Percentiles rank a stretch among this genome's conserved stretches.
Conservation (phyloP, 2,797 vertebrate species). For the Melanotaenia nigrans region DNA sequence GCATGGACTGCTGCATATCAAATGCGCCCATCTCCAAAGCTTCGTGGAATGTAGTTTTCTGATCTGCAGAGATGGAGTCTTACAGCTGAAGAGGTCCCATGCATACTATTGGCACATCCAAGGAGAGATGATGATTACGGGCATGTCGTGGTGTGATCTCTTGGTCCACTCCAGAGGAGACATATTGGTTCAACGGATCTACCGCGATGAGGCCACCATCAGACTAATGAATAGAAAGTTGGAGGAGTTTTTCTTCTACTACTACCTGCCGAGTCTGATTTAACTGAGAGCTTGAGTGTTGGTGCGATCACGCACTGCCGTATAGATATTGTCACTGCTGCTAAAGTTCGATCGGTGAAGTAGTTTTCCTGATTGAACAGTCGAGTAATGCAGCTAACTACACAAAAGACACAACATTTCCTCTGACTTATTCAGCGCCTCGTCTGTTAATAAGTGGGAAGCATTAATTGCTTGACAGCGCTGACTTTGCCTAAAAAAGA, state of each 20-base stretch:
- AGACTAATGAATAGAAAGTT: slow-evolving; percentile 45
- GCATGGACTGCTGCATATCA: slow-evolving; percentile 59
- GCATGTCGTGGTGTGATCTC: slow-evolving; percentile 63
- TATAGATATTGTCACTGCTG: background rate
- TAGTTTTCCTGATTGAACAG: background rate
- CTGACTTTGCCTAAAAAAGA: background rate
- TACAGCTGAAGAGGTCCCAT: slow-evolving; percentile 40
- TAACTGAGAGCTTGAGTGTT: background rate
- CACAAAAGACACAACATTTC: background rate
- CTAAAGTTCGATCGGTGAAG: background rate
- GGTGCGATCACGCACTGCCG: background rate
- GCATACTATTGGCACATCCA: slow-evolving; percentile 56
- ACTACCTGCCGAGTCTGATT: slow-evolving; percentile 51
- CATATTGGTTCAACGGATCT: slow-evolving; percentile 64
- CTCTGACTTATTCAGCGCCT: background rate
- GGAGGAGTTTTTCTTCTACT: slow-evolving; percentile 57
- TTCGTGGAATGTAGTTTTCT: slow-evolving; percentile 38
- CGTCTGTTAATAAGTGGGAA: background rate
- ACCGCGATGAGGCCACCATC: slow-evolving; percentile 34
- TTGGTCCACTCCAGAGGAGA: slow-evolving; percentile 45
- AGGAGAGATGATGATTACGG: slow-evolving; percentile 65
- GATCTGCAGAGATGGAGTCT: background rate
- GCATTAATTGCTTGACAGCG: background rate
- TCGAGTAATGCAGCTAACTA: background rate
- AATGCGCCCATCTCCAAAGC: slow-evolving; percentile 16